Base-by-base conservation (phyloP, 2,888 invertebrate genomes). In the Sipha maydis region DNA sequence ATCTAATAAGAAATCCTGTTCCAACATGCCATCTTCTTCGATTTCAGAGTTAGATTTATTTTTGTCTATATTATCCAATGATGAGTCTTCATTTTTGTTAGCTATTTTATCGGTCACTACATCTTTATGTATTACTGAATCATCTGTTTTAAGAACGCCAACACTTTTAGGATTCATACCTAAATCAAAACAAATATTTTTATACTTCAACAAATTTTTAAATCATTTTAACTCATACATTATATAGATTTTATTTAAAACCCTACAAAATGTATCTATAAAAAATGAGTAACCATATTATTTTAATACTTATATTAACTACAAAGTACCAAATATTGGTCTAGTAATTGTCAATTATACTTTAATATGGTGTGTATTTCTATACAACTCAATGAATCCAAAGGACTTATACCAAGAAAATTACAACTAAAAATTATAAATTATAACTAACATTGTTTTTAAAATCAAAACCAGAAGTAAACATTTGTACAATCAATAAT, bases 1-100 rank as follows among this genome's bases (percentile, higher is more conserved):
- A 91, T 98, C 96, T 38, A 97, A 92, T 71, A 98, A 92, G 92
- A 95, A 98, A 91, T 98, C 97, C 92, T 99, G 98, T 92, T 94
- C 95, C 89, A 98, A 94, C 90, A 98, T 93, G 91, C 95, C 94
- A 0, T 93, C 94, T 93, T 98, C 98, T 78, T 97, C 95, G 56
- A 90, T 89, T 28, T 80, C 61, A 19, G 79, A 83, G 5, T 67
- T 41, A 7, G 56, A 56, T 83, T n/a, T 48, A 31, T 88, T 89
- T 38, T 88, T 48, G 71, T 88, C 83, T 14, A 83, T 31, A 67
- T 14, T 76, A 11, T 80, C 61, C 21, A 86, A 19, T 4, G 61
- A 82, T 2, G 41, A 41, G 17, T 84, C 83, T 61, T 84, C 28
- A 31, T 67, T 54, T 84, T 76, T 77, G 28, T 19, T 71, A 0